Percentiles rank a stretch among this genome's conserved stretches.
phyloP scores from a whole-genome alignment of 2,888 invertebrate genomes.

The Rutpela maculata region DNA sequence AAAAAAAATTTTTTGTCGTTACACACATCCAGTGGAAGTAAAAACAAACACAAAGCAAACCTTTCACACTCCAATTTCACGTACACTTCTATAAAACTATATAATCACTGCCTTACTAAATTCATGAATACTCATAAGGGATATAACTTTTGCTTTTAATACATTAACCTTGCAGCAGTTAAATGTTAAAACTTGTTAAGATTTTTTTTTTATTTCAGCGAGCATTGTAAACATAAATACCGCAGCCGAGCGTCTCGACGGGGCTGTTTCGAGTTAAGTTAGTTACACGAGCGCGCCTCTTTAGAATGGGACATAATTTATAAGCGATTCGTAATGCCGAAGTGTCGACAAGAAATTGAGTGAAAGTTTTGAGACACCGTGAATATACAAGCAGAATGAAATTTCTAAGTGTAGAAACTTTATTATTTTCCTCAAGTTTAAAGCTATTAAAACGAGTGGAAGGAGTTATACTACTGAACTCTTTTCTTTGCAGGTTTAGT shows the following conservation, averaged over 20 bases:
- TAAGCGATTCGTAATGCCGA: slow-evolving; percentile 73
- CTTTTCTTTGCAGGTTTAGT: neutral
- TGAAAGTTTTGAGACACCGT: slow-evolving; percentile 66
- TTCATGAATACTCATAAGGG: neutral
- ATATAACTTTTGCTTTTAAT: neutral
- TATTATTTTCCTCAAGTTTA: slow-evolving; percentile 26
- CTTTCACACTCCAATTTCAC: neutral
- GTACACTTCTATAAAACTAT: too few relatives aligned
- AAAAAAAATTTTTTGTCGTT: too few relatives aligned
- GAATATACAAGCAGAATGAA: slow-evolving; percentile 30
- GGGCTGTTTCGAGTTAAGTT: slow-evolving; percentile 60
- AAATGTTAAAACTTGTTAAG: slow-evolving; percentile 25
- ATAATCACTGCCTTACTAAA: neutral
- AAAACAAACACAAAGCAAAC: neutral
- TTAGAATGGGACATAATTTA: slow-evolving; percentile 68
- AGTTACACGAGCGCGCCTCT: slow-evolving; percentile 55
- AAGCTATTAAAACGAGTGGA: slow-evolving; percentile 43
- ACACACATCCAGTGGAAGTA: too few relatives aligned
- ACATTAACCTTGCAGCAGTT: slow-evolving; percentile 15
- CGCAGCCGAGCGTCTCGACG: slow-evolving; percentile 52
- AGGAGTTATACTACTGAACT: slow-evolving; percentile 3
- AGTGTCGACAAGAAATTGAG: slow-evolving; percentile 71
- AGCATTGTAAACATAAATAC: slow-evolving; percentile 53
- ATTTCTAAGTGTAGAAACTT: slow-evolving; percentile 17
- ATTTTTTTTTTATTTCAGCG: slow-evolving; percentile 14